Base-by-base conservation (phyloP, 2,797 vertebrate genomes). In the Enteromius viviparus region DNA sequence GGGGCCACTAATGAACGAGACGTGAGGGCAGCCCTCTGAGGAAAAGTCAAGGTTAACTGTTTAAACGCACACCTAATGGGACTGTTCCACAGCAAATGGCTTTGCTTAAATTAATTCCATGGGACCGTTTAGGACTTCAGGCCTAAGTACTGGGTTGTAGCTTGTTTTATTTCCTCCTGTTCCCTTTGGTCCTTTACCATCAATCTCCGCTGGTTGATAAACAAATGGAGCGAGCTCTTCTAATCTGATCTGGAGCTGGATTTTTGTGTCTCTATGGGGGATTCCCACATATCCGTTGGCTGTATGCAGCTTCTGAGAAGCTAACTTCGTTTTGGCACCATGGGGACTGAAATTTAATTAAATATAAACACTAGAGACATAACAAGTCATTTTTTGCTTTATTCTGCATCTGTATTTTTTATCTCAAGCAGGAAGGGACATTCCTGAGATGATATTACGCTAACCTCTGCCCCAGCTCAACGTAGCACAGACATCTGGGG, bases 31-130 rank as follows among this genome's bases (percentile, higher is more conserved):
- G 32, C n/a, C 10, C 26, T 47, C 55, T 55, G 47, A n/a, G 10
- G 49, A 77, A 12, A 82, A 34, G 87, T 81, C 84, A 76, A 85
- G 75, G 77, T 84, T 91, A 92, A 91, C 68, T 84, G 85, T 87
- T 84, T 91, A 92, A 92, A 83, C 80, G 82, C 87, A 29, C 82
- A 83, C 85, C 81, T 87, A 85, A 90, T 91, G 87, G 85, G 87
- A 65, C 86, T 72, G 21, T 84, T 86, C 86, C 84, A 45, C 72
- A 78, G 60, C 71, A 83, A 81, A 86, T 87, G 87, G 89, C 62
- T 88, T 82, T 78, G 74, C 69, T 58, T 78, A 89, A 87, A 89
- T 86, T 82, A 86, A 81, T 72, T 82, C 82, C 84, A 70, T 40
- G 17, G 49, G 70, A 86, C 45, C 37, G 32, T 29, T 77, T 64